Conservation (phyloP, 1,140 invertebrate genomes). For the Orchesella cincta region DNA sequence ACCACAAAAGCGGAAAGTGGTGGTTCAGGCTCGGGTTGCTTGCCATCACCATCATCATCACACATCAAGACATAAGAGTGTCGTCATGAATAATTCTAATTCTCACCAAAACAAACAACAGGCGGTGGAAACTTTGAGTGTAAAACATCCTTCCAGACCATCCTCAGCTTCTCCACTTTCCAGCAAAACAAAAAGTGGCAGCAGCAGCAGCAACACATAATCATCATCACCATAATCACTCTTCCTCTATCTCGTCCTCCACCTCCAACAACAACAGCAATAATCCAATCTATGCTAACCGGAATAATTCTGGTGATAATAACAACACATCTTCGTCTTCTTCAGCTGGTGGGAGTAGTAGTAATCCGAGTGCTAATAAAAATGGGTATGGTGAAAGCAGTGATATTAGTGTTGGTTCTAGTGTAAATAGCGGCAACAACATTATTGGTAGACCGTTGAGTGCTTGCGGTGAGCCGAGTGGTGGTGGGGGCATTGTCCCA, state of each 20-base stretch:
- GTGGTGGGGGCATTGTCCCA: not conserved
- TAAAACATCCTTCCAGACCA: not conserved
- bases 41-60: conserved; percentile 12
- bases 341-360: not conserved
- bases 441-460: conserved; percentile 10
- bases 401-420: not conserved
- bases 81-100: too few relatives aligned
- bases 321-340: not conserved
- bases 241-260: too few relatives aligned
- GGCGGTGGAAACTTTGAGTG: not conserved
- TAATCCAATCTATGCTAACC: not conserved
- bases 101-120: too few relatives aligned
- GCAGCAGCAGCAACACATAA: too few relatives aligned
- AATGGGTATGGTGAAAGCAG: not conserved
- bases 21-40: not conserved
- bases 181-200: not conserved
- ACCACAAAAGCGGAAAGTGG: conserved; percentile 22
- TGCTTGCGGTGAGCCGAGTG: not conserved
- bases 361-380: not conserved
- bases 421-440: not conserved
- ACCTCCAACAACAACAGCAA: too few relatives aligned
- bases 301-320: not conserved
- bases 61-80: not conserved
- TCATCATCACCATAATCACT: too few relatives aligned
- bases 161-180: conserved; percentile 26